A percentile compares a stretch with the other conserved stretches of the same genome.
These are phyloP conservation scores for Streptopelia turtur DNA, from an alignment of 2,797 vertebrate genomes.

Conservation along the genomic window DNA sequence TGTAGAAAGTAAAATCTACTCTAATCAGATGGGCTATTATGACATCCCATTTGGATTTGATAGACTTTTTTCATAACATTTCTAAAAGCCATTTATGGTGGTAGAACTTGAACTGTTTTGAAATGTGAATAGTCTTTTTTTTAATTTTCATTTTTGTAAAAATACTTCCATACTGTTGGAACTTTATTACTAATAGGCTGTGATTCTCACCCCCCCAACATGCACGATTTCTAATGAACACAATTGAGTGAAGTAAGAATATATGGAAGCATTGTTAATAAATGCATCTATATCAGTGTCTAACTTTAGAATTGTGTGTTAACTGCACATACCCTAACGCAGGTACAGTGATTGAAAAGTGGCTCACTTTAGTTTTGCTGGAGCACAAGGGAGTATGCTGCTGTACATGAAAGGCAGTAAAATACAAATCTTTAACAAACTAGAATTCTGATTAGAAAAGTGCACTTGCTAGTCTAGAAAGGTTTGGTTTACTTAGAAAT, in stretches of 20 bases:
- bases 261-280: constrained; percentile 33
- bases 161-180: constrained; percentile 40
- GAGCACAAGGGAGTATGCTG: constrained; percentile 11
- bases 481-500: constrained; percentile 42
- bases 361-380: neutral
- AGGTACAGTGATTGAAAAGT: neutral
- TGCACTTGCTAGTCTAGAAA: constrained; percentile 65
- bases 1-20: constrained; percentile 33
- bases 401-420: constrained; percentile 28
- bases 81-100: constrained; percentile 48
- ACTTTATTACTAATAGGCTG: constrained; percentile 33
- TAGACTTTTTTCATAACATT: constrained; percentile 33
- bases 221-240: neutral
- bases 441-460: constrained; percentile 55
- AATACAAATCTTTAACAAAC: neutral
- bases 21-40: constrained; percentile 4
- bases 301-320: neutral
- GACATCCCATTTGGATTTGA: constrained; percentile 30
- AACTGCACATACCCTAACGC: neutral
- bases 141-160: constrained; percentile 35
- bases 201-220: constrained; percentile 2
- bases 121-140: constrained; percentile 68
- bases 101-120: constrained; percentile 67
- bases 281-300: constrained; percentile 21
- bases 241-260: constrained; percentile 18